A percentile compares a stretch with the other conserved stretches of the same genome.
phyloP scores from a whole-genome alignment of 92 coral and sea anemone species.

The Phenganax subtilis region DNA sequence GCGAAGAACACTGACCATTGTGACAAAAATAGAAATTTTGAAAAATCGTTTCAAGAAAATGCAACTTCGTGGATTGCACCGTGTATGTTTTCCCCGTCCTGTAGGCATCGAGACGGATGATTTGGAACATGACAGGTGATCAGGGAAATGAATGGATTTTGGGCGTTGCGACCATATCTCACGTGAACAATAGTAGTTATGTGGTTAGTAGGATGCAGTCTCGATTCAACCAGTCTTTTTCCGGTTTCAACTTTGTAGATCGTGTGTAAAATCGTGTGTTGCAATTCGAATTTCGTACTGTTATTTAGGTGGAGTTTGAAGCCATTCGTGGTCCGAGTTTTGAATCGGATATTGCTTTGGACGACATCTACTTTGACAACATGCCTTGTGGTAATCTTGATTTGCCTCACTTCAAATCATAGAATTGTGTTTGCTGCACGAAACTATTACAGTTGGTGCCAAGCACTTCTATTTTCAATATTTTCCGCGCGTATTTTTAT shows the following conservation, averaged over 20 bases:
- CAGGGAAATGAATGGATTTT: constrained; percentile 69
- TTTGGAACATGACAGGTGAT: constrained; percentile 64
- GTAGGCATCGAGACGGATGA: constrained; percentile 51
- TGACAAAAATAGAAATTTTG: too few relatives aligned
- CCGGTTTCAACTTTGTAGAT: neutral
- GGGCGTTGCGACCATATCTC: constrained; percentile 18
- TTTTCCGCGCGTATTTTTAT: neutral
- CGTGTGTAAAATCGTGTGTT: neutral
- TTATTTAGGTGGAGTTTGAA: constrained; percentile 27
- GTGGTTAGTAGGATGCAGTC: constrained; percentile 2
- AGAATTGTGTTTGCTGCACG: neutral
- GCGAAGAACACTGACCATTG: too few relatives aligned
- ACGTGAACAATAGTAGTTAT: neutral
- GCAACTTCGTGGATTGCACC: too few relatives aligned
- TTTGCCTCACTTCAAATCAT: neutral
- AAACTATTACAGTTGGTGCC: too few relatives aligned
- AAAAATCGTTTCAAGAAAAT: too few relatives aligned
- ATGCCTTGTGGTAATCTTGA: constrained; percentile 66
- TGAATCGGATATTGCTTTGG: constrained; percentile 17
- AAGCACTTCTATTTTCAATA: too few relatives aligned
- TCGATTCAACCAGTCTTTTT: neutral
- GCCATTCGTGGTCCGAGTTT: constrained; percentile 16
- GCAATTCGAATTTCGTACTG: neutral
- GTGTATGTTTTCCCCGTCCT: constrained; percentile 4
- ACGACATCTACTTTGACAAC: constrained; percentile 45